Evolutionary conservation across 2,888 invertebrate genomes (phyloP), one percentile per base, ranked within the genome.

Genomic region (Lissonota sp.): DNA sequence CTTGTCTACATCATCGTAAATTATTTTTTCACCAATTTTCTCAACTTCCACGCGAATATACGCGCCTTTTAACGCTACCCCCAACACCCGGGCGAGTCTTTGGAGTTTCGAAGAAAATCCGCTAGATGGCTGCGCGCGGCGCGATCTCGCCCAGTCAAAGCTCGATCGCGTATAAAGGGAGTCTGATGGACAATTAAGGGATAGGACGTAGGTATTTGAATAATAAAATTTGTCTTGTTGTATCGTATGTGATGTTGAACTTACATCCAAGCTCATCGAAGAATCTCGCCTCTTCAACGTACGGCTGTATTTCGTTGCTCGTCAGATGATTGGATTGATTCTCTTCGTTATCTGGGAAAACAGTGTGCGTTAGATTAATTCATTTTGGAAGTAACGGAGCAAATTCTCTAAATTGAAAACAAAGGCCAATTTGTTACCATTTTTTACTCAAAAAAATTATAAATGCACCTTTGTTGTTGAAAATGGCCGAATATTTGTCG

Each of bases 241-340:
- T 26, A 26, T 26, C 26, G 26, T 26, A 26, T 26, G 26, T 26
- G 26, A 26, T 26, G 26, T 55, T 79, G 63, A 72, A 90, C 92
- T 92, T 85, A 92, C 92, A 63, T 83, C 91, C 92, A 62, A 92
- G 89, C 77, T 91, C 91, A 79, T 92, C 92, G 85, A 92, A 91
- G 76, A 92, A 92, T 83, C 91, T 88, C 83, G 87, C 85, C 71
- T 89, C 83, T 37, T 83, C 60, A 37, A 86, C 86, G 46, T 87
- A 80, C 37, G 86, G 67, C 51, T 85, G 87, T 63, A 91, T 80
- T 16, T 75, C 78, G 67, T 79, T 74, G 83, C 88, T 90, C 60
- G 79, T 87, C 72, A 82, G 40, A 40, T 53, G 64, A 12, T 79
- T 80, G 57, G 53, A 66, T 46, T 49, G 16, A 10, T 86, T 84